Evolutionary conservation across 2,113 vertebrate species (phyloP), one percentile per base, ranked within the genome.

Genomic region (Pleuronectes platessa): DNA sequence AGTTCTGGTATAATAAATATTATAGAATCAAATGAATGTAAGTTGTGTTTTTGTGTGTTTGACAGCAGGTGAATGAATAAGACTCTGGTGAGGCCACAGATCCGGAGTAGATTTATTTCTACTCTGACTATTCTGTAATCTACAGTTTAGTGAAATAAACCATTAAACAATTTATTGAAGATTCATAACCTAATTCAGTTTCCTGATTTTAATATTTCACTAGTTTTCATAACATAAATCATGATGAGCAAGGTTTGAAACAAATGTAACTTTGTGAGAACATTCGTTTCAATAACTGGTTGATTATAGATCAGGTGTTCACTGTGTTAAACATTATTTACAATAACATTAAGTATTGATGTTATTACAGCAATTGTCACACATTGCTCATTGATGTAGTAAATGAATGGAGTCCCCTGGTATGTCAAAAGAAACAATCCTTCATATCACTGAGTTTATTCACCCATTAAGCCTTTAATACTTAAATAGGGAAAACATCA

Each of bases 341-440:
- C 27, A 31, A 31, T 31, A 5, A 31, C 27, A 31, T 31, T 31
- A 31, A 31, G 31, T 31, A 81, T 69, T 68, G 71, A 82, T 82
- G 74, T 78, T 71, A 77, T 68, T 62, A 37, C 18, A 54, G 71
- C 67, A 63, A 67, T 13, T 80, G 68, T 74, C 83, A 74, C 68
- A 81, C 42, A 71, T 74, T 76, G 76, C 53, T 79, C 81, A 74
- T 14, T 55, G 74, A 75, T 72, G 79, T 83, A 79, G 61, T 65
- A 71, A 86, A 84, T 81, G 74, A 12, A 71, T 86, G 63, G 71
- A 74, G 49, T 62, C 80, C 65, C 53, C 42, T 5, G 58, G 55
- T 69, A 40, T 74, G 78, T 86, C 85, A 86, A 81, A 71, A 74
- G 68, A 61, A 73, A 71, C 62, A 18, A 87, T 68, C 60, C 66